Evolutionary conservation across 2,113 vertebrate genomes (phyloP).

Genomic region (Cricetomys ansorgei): DNA sequence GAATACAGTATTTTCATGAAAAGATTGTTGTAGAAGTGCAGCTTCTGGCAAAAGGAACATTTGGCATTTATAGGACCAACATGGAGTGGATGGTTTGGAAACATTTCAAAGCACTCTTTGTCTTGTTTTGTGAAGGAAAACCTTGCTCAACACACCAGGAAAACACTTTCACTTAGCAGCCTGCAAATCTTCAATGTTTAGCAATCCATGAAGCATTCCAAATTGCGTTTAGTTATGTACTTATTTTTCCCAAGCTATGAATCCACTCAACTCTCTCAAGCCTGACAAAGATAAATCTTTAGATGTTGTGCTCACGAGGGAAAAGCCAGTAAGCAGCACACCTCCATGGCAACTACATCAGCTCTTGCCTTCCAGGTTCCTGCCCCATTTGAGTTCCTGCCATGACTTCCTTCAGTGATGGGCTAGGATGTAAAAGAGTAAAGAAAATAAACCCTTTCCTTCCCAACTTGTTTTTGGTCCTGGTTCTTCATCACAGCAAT

Average conservation of each 20-base stretch:
- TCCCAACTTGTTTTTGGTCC: not conserved
- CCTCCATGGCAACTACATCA: not conserved
- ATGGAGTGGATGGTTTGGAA: not conserved
- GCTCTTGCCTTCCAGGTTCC: not conserved
- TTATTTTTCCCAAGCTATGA: constrained; percentile 13
- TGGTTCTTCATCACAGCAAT: not conserved
- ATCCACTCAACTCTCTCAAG: not conserved
- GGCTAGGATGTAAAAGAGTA: not conserved
- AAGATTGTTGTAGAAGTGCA: not conserved
- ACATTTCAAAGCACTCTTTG: not conserved
- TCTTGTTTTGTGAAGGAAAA: constrained; percentile 39
- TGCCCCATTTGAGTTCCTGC: not conserved
- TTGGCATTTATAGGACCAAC: not conserved
- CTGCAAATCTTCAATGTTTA: constrained; percentile 18
- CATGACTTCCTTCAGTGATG: not conserved
- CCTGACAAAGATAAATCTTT: not conserved
- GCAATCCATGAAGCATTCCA: constrained; percentile 28
- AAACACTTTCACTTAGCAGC: not conserved
- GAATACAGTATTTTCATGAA: not conserved
- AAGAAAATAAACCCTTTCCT: not conserved
- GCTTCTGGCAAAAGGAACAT: not conserved
- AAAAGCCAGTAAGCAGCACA: not conserved
- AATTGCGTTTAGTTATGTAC: constrained; percentile 42
- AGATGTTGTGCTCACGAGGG: not conserved
- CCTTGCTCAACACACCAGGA: not conserved